Evolutionary conservation across 2,113 vertebrate genomes (phyloP).

Genomic region (Guaruba guarouba): DNA sequence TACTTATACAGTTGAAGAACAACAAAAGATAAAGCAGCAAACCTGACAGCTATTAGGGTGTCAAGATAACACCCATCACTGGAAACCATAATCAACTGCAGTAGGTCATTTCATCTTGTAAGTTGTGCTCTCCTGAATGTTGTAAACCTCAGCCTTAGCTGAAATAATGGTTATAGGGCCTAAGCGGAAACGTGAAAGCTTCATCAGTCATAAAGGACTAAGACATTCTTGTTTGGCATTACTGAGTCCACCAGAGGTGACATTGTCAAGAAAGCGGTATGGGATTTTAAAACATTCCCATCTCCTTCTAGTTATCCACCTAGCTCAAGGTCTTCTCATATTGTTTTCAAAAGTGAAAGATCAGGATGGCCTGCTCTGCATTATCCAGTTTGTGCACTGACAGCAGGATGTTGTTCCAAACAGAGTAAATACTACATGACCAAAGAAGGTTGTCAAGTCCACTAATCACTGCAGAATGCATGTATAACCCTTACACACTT

Average conservation of each 20-base stretch:
- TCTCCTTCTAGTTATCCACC: not conserved
- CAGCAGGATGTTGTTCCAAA: accelerated
- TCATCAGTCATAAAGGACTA: not conserved
- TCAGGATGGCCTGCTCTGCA: not conserved
- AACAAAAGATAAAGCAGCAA: not conserved
- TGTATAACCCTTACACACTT: not conserved
- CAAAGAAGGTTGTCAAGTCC: not conserved
- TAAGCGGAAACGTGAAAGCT: not conserved
- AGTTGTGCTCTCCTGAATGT: not conserved
- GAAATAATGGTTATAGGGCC: not conserved
- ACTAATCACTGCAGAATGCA: not conserved
- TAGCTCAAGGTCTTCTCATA: not conserved
- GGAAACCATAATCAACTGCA: not conserved
- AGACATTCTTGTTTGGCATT: not conserved
- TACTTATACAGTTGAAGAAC: not conserved
- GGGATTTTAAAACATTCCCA: not conserved
- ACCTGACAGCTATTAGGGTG: not conserved
- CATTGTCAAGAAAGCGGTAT: not conserved
- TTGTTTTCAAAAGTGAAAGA: not conserved
- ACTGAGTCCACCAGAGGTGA: not conserved
- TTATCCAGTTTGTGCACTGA: not conserved
- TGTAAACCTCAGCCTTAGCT: not conserved
- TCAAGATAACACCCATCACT: not conserved
- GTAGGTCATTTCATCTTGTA: not conserved
- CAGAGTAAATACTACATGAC: not conserved